Percentiles rank a stretch among this genome's conserved stretches.
These are phyloP conservation scores for Scolopax mira DNA, from an alignment of 2,113 vertebrate genomes.

Conservation along the genomic window DNA sequence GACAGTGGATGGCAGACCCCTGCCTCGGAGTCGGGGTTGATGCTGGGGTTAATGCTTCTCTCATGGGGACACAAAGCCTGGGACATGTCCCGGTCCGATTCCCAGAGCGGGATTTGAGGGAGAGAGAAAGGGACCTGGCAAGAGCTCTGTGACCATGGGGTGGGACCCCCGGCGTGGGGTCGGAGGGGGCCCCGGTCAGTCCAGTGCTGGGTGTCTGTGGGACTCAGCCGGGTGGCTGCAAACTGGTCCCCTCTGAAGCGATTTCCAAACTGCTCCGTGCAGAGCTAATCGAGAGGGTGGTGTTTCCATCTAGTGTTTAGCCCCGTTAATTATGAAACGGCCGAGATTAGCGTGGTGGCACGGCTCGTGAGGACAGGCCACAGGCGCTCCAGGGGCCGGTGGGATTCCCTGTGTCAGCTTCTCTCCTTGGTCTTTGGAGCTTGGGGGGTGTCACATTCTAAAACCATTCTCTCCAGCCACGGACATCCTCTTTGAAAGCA, in stretches of 20 bases:
- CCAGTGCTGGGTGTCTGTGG: accelerated
- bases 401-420: neutral
- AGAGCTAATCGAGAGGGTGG: neutral
- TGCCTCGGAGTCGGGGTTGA: neutral
- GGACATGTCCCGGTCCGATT: accelerated
- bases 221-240: accelerated
- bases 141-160: neutral
- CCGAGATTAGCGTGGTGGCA: neutral
- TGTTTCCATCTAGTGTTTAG: conserved; percentile 28
- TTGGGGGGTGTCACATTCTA: accelerated
- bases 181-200: neutral
- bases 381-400: accelerated
- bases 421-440: neutral
- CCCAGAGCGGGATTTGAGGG: neutral
- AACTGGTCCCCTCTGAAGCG: neutral
- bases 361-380: neutral
- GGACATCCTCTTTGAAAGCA: too few species aligned
- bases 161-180: accelerated
- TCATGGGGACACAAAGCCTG: neutral
- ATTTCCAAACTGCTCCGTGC: neutral
- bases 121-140: neutral
- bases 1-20: accelerated
- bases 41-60: neutral
- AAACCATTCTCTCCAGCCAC: too few species aligned
- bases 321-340: neutral